phyloP scores from a whole-genome alignment of 2,797 vertebrate species.

The Crenichthys baileyi region DNA sequence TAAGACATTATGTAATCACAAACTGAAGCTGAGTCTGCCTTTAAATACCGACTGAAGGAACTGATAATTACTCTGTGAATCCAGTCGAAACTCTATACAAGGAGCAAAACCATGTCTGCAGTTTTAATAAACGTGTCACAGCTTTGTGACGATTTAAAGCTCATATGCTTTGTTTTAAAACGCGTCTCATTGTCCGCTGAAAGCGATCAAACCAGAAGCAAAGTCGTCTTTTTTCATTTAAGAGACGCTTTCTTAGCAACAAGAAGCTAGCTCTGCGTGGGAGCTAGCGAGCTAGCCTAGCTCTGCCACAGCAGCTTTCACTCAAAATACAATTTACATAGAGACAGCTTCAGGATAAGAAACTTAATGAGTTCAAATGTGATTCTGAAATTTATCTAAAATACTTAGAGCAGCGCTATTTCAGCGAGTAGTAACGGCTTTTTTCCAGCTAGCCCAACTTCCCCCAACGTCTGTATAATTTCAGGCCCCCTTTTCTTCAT shows the following conservation, averaged over 20 bases:
- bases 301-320: constrained; percentile 18
- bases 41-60: not conserved
- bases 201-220: not conserved
- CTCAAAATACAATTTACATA: not conserved
- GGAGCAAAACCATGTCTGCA: constrained; percentile 18
- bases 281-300: constrained; percentile 41
- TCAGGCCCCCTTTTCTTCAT: constrained; percentile 64
- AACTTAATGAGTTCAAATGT: not conserved
- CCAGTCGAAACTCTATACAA: not conserved
- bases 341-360: constrained; percentile 8
- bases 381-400: not conserved
- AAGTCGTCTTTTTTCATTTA: constrained; percentile 11
- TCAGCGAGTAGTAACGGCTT: constrained; percentile 39
- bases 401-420: not conserved
- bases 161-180: not conserved
- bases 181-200: not conserved
- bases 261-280: constrained; percentile 52
- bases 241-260: constrained; percentile 36
- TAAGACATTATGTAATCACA: not conserved
- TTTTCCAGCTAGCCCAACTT: constrained; percentile 54
- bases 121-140: not conserved
- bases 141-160: not conserved
- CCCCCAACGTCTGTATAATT: constrained; percentile 41
- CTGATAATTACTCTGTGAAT: not conserved
- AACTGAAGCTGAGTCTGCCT: not conserved